phyloP scores from a whole-genome alignment of 1,140 invertebrate genomes.

The Planococcus citri region DNA sequence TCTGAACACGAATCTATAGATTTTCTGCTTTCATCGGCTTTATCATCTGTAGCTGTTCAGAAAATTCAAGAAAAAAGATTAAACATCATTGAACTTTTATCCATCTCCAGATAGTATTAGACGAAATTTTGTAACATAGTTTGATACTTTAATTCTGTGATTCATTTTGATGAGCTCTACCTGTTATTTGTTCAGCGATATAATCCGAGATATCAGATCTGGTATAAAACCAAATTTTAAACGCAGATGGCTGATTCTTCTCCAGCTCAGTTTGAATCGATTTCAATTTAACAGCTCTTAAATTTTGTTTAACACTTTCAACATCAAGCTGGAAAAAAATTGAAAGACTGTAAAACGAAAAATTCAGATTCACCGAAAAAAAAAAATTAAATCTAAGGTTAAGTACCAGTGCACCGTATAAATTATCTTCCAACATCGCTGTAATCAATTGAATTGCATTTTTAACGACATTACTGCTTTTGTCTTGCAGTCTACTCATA shows the following conservation, averaged over 20 bases:
- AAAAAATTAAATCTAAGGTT: background rate
- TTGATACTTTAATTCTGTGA: no score
- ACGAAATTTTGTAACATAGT: no score
- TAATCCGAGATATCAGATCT: background rate
- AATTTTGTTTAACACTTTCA: background rate
- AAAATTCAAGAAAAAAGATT: background rate
- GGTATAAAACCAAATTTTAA: background rate
- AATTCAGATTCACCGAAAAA: background rate
- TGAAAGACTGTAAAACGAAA: background rate
- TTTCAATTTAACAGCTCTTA: background rate
- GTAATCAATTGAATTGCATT: slow-evolving; percentile 28
- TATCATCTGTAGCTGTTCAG: background rate
- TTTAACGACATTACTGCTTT: slow-evolving; percentile 29
- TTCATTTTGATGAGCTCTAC: background rate
- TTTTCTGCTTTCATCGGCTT: background rate
- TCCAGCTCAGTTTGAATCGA: background rate
- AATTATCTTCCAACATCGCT: slow-evolving; percentile 28
- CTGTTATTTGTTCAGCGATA: background rate
- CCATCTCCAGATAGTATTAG: no score
- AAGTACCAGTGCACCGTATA: slow-evolving; percentile 28
- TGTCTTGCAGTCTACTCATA: slow-evolving; percentile 27
- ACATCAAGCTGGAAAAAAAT: background rate
- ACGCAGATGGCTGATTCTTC: background rate
- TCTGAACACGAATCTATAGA: background rate
- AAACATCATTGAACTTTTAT: background rate